Base-by-base conservation (phyloP, 2,888 invertebrate species). In the Hemithea aestivaria region DNA sequence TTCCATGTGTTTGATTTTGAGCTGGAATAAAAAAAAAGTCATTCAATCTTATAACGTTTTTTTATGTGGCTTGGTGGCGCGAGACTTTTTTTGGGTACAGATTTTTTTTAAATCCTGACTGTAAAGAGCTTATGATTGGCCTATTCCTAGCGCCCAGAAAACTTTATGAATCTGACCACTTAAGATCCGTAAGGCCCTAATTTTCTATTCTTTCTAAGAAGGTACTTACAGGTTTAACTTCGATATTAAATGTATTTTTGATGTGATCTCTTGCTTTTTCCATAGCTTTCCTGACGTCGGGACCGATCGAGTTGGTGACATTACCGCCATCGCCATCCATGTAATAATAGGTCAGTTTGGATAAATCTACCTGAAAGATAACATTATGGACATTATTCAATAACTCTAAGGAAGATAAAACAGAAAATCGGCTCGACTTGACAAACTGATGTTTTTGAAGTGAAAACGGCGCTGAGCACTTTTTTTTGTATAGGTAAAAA, bases 261-360 rank as follows among this genome's bases (percentile, higher is more conserved):
- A 93, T 77, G 53, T 91, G 87, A 9, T 69, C 58, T 26, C 85
- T 82, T 1, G 90, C 85, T 59, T 81, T 89, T 3, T 79, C 69
- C 66, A 92, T 88, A 2, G 90, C 90, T 10, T 62, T 71, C 53
- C 83, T 88, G 2, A 92, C 88, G 38, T 93, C 91, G 4, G 80
- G 60, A 22, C 90, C 87, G 0, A 93, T 89, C 1, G 85, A 70
- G 39, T 88, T 87, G 1, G 91, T 88, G 32, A 93, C 82, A 11
- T 91, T 89, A 33, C 91, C 90, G 2, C 90, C 91, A 51, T 94
- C 93, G 45, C 94, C 92, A 51, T 94, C 92, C 91, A 96, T 92
- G 65, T 93, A 96, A 66, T 91, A 96, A 56, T 94, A 90, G 42
- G 90, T 92, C 20, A 96, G 68, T 48, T 92, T 90, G 25, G 88